These are phyloP conservation scores for Sycophila texana DNA, from an alignment of 2,888 invertebrate genomes.

Conservation along the genomic window DNA sequence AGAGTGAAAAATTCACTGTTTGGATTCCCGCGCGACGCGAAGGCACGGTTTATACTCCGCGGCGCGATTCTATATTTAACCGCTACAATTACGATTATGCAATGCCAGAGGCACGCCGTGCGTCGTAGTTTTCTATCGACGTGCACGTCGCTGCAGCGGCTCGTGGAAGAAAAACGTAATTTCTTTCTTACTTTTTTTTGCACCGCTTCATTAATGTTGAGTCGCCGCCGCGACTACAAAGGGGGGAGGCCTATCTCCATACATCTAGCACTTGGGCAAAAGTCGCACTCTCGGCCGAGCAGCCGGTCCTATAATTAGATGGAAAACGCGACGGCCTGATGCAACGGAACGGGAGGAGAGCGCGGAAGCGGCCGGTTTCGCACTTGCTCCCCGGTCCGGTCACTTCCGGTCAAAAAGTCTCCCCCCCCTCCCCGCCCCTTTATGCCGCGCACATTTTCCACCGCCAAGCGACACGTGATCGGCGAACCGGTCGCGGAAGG, in stretches of 20 bases:
- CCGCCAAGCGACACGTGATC: no score
- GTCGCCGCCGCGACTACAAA: not conserved
- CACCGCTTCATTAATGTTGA: not conserved
- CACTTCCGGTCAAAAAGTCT: no score
- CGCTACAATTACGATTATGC: conserved; percentile 38
- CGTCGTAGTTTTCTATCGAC: conserved; percentile 17
- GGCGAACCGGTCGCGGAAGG: not conserved
- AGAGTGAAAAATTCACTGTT: conserved; percentile 24
- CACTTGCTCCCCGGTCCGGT: not conserved
- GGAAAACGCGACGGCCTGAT: conserved; percentile 34
- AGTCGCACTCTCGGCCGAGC: not conserved
- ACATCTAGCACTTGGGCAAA: not conserved
- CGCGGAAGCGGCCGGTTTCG: not conserved
- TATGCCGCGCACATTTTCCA: no score
- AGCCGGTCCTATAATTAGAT: conserved; percentile 41
- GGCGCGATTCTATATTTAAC: conserved; percentile 47
- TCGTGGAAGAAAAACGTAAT: not conserved
- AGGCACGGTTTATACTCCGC: not conserved
- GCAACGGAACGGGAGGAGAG: conserved; percentile 16
- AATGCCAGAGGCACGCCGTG: conserved; percentile 2
- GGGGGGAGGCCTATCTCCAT: no score
- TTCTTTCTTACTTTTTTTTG: not conserved
- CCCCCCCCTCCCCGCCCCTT: no score
- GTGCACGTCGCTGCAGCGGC: not conserved
- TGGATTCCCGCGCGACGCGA: conserved; percentile 9